Base-by-base conservation (phyloP, 2,888 invertebrate species). In the Noctuana brunneofusca region DNA sequence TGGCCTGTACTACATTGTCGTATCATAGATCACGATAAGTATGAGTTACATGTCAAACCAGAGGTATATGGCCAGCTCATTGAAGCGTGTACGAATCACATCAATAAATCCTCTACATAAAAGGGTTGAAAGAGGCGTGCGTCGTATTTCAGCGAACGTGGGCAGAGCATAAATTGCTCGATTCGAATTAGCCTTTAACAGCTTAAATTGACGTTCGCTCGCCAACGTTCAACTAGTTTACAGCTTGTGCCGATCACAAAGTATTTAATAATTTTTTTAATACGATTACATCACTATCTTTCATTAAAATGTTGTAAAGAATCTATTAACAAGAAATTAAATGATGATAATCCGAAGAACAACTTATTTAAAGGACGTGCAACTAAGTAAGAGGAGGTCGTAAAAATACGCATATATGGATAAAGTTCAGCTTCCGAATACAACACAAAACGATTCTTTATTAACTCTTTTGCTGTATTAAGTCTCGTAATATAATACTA, bases 71-170 rank as follows among this genome's bases (percentile, higher is more conserved):
- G 77, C 71, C 70, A 69, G 75, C 69, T 80, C 79, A 86, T 79
- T 85, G 85, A 84, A 82, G 79, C 81, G 76, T 79, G 79, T 77
- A 70, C 78, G 71, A 78, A 78, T 79, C 80, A 74, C 79, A 79
- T 82, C 80, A 80, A 89, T 89, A 89, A 88, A 89, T 89, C 80
- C 77, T 83, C 67, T 77, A 80, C 86, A 81, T 86, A 87, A 88
- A 88, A 87, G 89, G 89, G 84, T 82, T 80, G 81, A 81, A 84
- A 82, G 80, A 66, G 79, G 80, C 84, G 81, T 80, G 79, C 81
- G 81, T 82, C 77, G 80, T 88, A 87, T 86, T 88, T 87, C 82
- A 88, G 83, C 76, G 75, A 69, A 80, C 84, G 87, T 86, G 84
- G 87, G 85, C 79, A 74, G 84, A 72, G 71, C 84, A 88, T 89